These are phyloP conservation scores for Drosophila tsacasi DNA, from an alignment of 1,140 invertebrate species.

Conservation along the genomic window DNA sequence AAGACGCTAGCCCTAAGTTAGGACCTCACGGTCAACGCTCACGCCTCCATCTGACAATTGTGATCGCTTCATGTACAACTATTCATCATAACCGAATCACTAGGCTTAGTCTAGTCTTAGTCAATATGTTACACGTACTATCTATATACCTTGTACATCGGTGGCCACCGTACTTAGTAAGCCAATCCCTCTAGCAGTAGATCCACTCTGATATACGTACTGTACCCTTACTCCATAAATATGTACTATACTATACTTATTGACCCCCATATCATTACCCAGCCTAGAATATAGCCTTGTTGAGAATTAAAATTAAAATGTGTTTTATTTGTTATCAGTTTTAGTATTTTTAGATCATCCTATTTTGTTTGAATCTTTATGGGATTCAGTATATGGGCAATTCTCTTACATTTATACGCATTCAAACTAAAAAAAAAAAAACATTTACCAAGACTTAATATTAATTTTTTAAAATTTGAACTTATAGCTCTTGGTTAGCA, in stretches of 20 bases:
- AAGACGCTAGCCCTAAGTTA: conserved; percentile 60
- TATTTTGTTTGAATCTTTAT: no score
- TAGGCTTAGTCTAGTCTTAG: conserved; percentile 53
- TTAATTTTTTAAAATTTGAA: no score
- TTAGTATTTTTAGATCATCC: no score
- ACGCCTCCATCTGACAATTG: conserved; percentile 74
- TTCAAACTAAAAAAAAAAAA: no score
- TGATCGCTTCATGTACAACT: conserved; percentile 77
- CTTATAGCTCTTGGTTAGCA: no score
- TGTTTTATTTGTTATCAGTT: neutral
- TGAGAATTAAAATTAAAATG: neutral
- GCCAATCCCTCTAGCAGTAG: conserved; percentile 17
- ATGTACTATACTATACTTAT: conserved; percentile 23
- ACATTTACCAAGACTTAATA: no score
- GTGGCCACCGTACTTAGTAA: conserved; percentile 48
- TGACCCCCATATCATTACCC: conserved; percentile 5
- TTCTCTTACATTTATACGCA: no score
- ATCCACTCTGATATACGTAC: conserved; percentile 14
- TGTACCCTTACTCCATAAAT: neutral
- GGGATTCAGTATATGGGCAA: no score
- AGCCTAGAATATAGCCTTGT: conserved; percentile 21
- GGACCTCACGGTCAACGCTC: conserved; percentile 32
- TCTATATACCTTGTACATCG: conserved; percentile 19
- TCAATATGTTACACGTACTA: conserved; percentile 27
- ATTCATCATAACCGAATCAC: conserved; percentile 40